Evolutionary conservation across 2,113 vertebrate species (phyloP), one percentile per base, ranked within the genome.

Genomic region (Albula glossodonta): DNA sequence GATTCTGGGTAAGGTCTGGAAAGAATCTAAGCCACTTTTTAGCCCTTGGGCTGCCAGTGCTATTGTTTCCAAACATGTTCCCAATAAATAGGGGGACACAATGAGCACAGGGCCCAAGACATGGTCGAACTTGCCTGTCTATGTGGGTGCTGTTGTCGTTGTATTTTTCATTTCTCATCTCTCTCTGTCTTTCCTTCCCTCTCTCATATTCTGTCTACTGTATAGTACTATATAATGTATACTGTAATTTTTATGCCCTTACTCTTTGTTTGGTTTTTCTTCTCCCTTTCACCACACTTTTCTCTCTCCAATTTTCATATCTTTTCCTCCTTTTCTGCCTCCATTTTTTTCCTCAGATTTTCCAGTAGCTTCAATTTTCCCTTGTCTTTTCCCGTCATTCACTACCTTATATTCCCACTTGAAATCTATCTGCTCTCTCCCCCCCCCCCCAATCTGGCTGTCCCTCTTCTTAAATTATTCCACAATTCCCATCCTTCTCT

Each of bases 31-130:
- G 81, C 70, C 78, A 83, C 77, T 83, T 60, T 85, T 70, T 7
- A 13, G 81, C 70, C 84, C 63, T 41, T 15, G 25, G 57, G 56
- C 81, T 74, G 83, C 12, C 77, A 56, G 10, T 50, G 79, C 82
- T 78, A 74, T 82, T 87, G 78, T 85, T 87, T 78, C 82, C 82
- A 60, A 84, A 85, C 53, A 85, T 84, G 86, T n/a, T 74, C 70
- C 70, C 70, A 74, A 31, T 74, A 9, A 87, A 82, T 66, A 51
- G 77, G 53, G 66, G 66, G 52, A 41, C 84, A 63, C 53, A 25
- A 41, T 51, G 66, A 53, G 66, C 70, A 31, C 80, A 63, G 74
- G 57, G 79, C 81, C 70, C 56, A 48, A 83, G 53, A n/a, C 52
- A 83, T n/a, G 12, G 41, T 25, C 25, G n/a, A 66, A 49, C 17